Base-by-base conservation (phyloP, 2,113 vertebrate species). In the Phylloscopus whistleri region DNA sequence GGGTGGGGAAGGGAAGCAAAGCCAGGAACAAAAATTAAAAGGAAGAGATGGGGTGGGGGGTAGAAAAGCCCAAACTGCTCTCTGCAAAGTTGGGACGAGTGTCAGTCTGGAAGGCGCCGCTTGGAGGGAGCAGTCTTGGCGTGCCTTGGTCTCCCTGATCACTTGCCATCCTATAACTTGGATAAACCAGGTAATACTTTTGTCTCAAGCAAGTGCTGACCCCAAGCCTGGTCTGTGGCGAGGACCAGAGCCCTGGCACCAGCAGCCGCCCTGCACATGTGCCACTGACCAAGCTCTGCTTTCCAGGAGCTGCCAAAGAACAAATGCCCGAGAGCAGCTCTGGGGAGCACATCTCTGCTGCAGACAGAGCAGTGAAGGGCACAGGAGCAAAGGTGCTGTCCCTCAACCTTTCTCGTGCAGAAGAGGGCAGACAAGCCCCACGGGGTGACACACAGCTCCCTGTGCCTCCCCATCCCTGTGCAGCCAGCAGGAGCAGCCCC, bases 191-290 rank as follows among this genome's bases (percentile, higher is more conserved):
- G 35, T 16, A 18, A 56, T 8, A 4, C 4, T 4, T 44, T 31
- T 51, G 24, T 41, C 46, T 16, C 41, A 69, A 33, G 4, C 20
- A 22, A 44, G 20, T 3, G 8, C 9, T 66, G 60, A 44, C 11
- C 46, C 41, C n/a, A 69, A 69, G 49, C 21, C 28, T 20, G n/a
- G 28, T 24, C 62, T 5, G 6, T 26, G 44, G 49, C 0, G 1
- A 66, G 55, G 31, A 31, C 2, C 19, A 6, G 78, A 63, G 39
- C 20, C 52, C 59, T 2, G 11, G n/a, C 16, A 10, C 12, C 70
- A 59, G 39, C 63, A 13, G 15, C 19, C n/a, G 12, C 27, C n/a
- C 24, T 13, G 16, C 63, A 21, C 8, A 0, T 1, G 2, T n/a
- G 44, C 48, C 74, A 49, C 72, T 35, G 48, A n/a, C 49, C 31